Percentiles rank a stretch among this genome's conserved stretches.
Conservation (phyloP, 2,888 invertebrate genomes). For the Scaptomyza polygonia region DNA sequence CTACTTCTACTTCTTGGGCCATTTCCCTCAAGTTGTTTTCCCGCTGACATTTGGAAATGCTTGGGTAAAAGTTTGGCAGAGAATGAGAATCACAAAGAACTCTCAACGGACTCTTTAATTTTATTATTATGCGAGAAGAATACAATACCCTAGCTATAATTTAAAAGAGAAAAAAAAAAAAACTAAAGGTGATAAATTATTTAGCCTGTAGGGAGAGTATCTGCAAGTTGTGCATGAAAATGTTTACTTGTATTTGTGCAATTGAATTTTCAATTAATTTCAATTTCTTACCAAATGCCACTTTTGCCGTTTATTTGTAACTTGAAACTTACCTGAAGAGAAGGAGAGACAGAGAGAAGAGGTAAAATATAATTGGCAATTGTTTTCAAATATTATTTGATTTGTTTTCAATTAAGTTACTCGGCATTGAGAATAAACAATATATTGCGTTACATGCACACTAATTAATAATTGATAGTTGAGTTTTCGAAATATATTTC, state of each 20-base stretch:
- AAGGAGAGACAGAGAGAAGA: not conserved
- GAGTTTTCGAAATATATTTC: not conserved
- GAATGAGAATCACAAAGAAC: constrained; percentile 28
- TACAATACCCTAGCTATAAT: constrained; percentile 12
- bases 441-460: not conserved
- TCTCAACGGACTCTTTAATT: constrained; percentile 53
- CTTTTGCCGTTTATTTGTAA: not conserved
- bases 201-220: not conserved
- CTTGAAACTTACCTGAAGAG: constrained; percentile 33
- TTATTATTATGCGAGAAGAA: constrained; percentile 21
- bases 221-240: constrained; percentile 3
- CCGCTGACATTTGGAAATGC: constrained; percentile 31
- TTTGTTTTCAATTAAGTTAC: constrained; percentile 9
- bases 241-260: too few relatives aligned
- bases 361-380: constrained; percentile 21
- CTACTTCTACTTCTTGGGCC: not conserved
- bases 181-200: not conserved
- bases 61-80: constrained; percentile 28
- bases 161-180: too few relatives aligned
- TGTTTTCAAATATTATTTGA: not conserved
- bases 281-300: constrained; percentile 20
- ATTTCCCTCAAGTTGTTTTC: constrained; percentile 40
- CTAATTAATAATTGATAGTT: not conserved
- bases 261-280: constrained; percentile 13
- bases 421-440: constrained; percentile 9